Base-by-base conservation (phyloP, 1,140 invertebrate species). In the Diorhabda elongata region DNA sequence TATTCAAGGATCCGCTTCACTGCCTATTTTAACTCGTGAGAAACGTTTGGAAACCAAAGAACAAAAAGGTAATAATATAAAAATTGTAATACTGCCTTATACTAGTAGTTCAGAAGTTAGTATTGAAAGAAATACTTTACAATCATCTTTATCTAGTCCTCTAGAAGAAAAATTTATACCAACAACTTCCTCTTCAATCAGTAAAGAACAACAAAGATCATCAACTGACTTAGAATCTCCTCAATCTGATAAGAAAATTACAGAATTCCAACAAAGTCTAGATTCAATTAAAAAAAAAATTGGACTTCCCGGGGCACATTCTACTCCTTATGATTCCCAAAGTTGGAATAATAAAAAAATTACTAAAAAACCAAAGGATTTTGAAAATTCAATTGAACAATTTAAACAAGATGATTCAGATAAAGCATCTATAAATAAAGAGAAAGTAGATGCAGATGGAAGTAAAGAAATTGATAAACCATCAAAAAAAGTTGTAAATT, bases 221-320 rank as follows among this genome's bases (percentile, higher is more conserved):
- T 60, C 9, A 6, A 43, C 58, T 43, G 65, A 63, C 57, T 72
- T 61, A 11, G 26, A 52, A 26, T 58, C 65, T 8, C 60, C 65
- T 42, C 26, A 43, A 59, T 11, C 9, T 5, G 47, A 60, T 56
- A 58, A 41, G 61, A 60, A 44, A 26, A 56, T 56, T 43, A 52
- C 9, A 9, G 43, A 41, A 42, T 62, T 42, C 3, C 56, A 58
- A 41, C 67, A 44, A 9, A 70, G 42, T 11, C 11, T 76, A 3
- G 64, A 68, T 2, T 74, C 66, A 67, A 71, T 79, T 26, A 71
- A 75, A 58, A 60, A 69, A 44, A 79, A 77, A 73, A 74, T 79
- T 61, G 78, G 79, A 6, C 42, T 71, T 44, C 79, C 79, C 7
- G 71, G 65, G 42, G 78, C 78, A 43, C 73, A 79, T 65, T 80